Percentiles rank a stretch among this genome's conserved stretches.
These are phyloP conservation scores for Ernsta delagoae DNA, from an alignment of 2,888 invertebrate genomes.

Conservation along the genomic window DNA sequence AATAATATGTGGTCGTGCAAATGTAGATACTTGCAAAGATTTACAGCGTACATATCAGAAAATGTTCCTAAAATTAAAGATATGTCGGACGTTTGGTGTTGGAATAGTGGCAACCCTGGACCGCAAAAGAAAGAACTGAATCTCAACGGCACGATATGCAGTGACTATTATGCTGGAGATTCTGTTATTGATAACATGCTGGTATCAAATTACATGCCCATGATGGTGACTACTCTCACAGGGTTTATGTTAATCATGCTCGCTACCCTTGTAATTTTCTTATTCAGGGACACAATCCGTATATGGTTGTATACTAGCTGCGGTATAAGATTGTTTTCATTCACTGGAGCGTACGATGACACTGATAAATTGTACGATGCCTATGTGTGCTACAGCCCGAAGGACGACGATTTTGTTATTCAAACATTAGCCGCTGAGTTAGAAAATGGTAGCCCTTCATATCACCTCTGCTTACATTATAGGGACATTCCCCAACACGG, in stretches of 20 bases:
- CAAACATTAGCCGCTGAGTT: conserved; percentile 93
- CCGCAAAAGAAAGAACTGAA: conserved; percentile 91
- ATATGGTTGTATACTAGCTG: conserved; percentile 95
- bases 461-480: conserved; percentile 95
- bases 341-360: conserved; percentile 89
- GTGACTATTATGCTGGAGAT: conserved; percentile 93
- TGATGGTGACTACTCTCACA: conserved; percentile 92
- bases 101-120: conserved; percentile 87
- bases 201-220: conserved; percentile 93
- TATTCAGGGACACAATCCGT: conserved; percentile 93
- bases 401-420: conserved; percentile 95
- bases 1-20: conserved; percentile 96
- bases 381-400: conserved; percentile 96
- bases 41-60: conserved; percentile 92
- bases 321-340: conserved; percentile 92
- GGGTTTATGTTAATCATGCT: conserved; percentile 91
- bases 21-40: conserved; percentile 93
- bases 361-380: conserved; percentile 95
- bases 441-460: conserved; percentile 92
- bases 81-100: conserved; percentile 90
- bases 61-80: conserved; percentile 91
- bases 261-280: conserved; percentile 90
- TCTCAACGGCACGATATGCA: conserved; percentile 93
- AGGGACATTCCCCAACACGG: conserved; percentile 92
- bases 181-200: conserved; percentile 93